A percentile compares a stretch with the other conserved stretches of the same genome.
These are phyloP conservation scores for Lamprologus ornatipinnis DNA, from an alignment of 2,113 vertebrate genomes.

Conservation along the genomic window DNA sequence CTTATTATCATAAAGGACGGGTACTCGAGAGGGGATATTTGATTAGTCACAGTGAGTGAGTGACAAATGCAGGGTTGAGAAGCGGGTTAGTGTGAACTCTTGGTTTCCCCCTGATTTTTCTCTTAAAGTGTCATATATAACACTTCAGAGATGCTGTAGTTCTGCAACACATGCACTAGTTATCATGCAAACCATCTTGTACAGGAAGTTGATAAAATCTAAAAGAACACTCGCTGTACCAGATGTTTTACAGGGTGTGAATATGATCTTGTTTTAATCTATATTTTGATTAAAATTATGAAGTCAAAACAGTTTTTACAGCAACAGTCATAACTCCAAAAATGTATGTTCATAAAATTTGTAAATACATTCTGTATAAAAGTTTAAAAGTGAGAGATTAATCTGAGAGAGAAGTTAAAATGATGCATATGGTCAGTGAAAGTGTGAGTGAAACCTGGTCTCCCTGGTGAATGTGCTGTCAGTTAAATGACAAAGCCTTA, in stretches of 20 bases:
- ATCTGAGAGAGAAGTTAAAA: background rate
- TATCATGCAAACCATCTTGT: background rate
- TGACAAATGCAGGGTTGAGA: background rate
- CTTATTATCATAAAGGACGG: fast-evolving
- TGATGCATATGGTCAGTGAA: fast-evolving
- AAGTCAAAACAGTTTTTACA: fast-evolving
- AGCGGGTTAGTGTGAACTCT: fast-evolving
- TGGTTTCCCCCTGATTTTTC: background rate
- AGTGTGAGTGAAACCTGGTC: background rate
- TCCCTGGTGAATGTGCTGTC: background rate
- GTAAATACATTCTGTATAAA: fast-evolving
- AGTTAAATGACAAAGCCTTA: background rate
- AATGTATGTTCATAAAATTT: background rate
- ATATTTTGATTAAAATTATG: fast-evolving
- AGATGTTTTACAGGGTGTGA: background rate
- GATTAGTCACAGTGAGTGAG: background rate
- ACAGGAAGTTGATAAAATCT: background rate
- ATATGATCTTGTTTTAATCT: background rate
- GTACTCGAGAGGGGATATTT: background rate
- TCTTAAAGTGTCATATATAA: too few species aligned
- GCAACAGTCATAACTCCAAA: background rate
- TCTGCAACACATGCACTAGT: background rate
- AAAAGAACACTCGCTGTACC: background rate
- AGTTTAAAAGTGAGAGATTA: background rate
- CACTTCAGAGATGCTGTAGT: background rate